phyloP scores from a whole-genome alignment of 2,888 invertebrate species.

The Hanleya hanleyi region DNA sequence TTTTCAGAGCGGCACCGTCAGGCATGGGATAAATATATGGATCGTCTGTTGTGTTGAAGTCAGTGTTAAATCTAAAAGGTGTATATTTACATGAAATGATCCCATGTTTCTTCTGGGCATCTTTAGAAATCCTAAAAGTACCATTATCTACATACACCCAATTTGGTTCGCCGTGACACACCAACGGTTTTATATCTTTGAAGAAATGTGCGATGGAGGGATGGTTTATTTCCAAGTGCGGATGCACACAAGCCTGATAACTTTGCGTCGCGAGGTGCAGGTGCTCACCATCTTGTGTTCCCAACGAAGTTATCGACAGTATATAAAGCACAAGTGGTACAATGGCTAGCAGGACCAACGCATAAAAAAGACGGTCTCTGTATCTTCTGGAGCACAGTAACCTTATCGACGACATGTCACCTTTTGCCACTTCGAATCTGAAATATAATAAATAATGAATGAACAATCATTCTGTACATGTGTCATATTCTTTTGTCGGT shows the following conservation, averaged over 20 bases:
- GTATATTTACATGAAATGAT: slow-evolving; percentile 77
- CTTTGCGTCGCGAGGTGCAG: too few species aligned
- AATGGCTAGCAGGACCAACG: too few species aligned
- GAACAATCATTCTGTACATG: too few species aligned
- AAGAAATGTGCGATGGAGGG: slow-evolving; percentile 85
- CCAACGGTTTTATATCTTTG: slow-evolving; percentile 78
- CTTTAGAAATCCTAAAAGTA: slow-evolving; percentile 76
- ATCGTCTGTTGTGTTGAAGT: slow-evolving; percentile 46
- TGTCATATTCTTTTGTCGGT: too few species aligned
- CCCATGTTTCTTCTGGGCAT: slow-evolving; percentile 73
- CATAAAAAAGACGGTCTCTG: too few species aligned
- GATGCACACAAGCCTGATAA: slow-evolving; percentile 79
- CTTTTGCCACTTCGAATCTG: too few species aligned
- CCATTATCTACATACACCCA: slow-evolving; percentile 87
- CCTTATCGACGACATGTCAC: too few species aligned
- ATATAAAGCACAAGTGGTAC: too few species aligned
- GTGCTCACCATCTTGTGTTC: too few species aligned
- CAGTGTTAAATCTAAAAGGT: slow-evolving; percentile 66
- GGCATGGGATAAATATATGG: slow-evolving; percentile 46
- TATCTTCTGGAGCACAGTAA: too few species aligned
- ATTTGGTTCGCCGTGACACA: slow-evolving; percentile 79
- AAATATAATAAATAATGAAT: too few species aligned
- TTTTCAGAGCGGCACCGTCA: slow-evolving; percentile 46
- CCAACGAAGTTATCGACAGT: too few species aligned
- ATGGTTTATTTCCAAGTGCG: slow-evolving; percentile 80